These are phyloP conservation scores for Slavum lentiscoides DNA, from an alignment of 2,888 invertebrate species.

Conservation along the genomic window DNA sequence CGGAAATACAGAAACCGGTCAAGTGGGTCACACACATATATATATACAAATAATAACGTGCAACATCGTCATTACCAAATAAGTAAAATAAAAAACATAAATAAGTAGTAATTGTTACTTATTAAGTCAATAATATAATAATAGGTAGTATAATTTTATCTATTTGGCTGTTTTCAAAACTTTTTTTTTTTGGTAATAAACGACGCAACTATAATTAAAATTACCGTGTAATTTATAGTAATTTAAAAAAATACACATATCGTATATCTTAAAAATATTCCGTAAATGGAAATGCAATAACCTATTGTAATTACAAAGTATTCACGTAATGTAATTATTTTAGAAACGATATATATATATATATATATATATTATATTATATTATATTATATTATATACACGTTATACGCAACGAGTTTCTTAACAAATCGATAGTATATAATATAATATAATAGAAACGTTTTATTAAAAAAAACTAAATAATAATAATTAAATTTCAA, in stretches of 20 bases:
- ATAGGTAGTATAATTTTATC: no score
- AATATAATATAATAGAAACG: no score
- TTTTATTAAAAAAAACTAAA: background rate
- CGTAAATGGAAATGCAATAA: background rate
- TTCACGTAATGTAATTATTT: background rate
- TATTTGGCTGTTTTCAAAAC: background rate
- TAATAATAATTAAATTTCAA: background rate
- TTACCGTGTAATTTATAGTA: background rate
- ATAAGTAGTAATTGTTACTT: no score
- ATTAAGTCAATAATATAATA: no score
- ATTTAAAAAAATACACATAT: background rate
- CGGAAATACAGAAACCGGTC: constrained; percentile 22
- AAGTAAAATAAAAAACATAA: no score
- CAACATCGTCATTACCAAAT: background rate
- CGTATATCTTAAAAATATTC: background rate
- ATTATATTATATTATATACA: no score
- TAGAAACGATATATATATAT: background rate
- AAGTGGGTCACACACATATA: background rate
- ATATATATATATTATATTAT: no score
- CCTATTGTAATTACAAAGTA: background rate
- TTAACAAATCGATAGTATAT: background rate
- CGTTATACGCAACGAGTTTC: background rate
- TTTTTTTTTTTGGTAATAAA: background rate
- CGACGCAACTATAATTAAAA: no score
- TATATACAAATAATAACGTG: background rate